Evolutionary conservation across 2,888 invertebrate species (phyloP).

Genomic region (Holacanthella duospinosa): DNA sequence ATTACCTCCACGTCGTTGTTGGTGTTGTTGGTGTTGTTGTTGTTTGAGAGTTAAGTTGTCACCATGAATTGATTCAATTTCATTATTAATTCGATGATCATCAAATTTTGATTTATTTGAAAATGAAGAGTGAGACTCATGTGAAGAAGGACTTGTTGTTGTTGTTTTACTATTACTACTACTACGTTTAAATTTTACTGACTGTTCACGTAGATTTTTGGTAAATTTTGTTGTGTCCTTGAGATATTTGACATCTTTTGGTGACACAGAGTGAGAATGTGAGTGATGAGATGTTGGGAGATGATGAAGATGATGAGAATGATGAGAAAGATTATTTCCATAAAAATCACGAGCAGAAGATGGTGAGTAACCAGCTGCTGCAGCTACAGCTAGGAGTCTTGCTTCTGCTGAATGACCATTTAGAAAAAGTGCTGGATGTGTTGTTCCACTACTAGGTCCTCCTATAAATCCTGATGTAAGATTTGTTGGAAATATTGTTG

Average conservation of each 20-base stretch:
- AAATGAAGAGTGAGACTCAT: background rate
- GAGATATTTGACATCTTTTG: constrained; percentile 30
- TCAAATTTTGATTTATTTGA: background rate
- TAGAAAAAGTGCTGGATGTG: constrained; percentile 9
- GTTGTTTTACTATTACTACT: background rate
- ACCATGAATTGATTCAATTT: background rate
- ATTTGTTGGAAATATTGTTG: constrained; percentile 24
- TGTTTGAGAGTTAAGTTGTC: no score
- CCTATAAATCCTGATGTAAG: constrained; percentile 13
- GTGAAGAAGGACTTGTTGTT: no score
- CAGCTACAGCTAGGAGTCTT: constrained; percentile 27
- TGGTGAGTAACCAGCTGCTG: constrained; percentile 28
- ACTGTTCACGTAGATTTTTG: constrained; percentile 29
- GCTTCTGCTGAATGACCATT: constrained; percentile 27
- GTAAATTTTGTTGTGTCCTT: constrained; percentile 24
- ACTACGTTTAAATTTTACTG: constrained; percentile 23
- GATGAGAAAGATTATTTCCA: background rate
- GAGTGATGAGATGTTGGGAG: no score
- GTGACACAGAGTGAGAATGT: constrained; percentile 30
- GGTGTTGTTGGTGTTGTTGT: no score
- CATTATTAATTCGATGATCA: background rate
- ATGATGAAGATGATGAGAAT: constrained; percentile 19
- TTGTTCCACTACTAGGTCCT: background rate
- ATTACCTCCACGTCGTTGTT: constrained; percentile 17
- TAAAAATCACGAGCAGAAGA: constrained; percentile 14